Base-by-base conservation (phyloP, 2,888 invertebrate genomes). In the Leptopilina myrica region DNA sequence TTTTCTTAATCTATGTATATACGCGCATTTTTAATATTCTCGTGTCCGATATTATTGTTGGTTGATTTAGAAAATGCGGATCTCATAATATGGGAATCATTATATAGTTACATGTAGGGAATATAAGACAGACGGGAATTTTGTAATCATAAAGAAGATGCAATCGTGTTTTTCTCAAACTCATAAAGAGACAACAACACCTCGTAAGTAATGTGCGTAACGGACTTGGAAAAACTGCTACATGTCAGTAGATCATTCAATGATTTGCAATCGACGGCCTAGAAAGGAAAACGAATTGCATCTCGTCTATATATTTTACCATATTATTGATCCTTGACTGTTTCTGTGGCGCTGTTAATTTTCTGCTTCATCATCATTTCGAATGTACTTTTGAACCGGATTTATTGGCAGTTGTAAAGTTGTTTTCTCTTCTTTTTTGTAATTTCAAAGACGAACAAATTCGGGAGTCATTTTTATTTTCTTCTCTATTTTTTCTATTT, bases 151-250 rank as follows among this genome's bases (percentile, higher is more conserved):
- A n/a, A 49, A 62, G 15, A 73, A 73, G 56, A 40, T 73, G 73
- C 53, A 73, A 73, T 73, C 33, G 56, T 73, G 73, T 73, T 73
- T 73, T 73, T 56, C 56, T 73, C 40, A 53, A n/a, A 73, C 53
- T 33, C 20, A 20, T 12, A 67, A 20, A 20, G 40, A 33, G 73
- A 73, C 14, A 56, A 73, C 33, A 73, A 73, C 56, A 59, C 73
- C 56, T 40, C 20, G 53, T 67, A 67, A 66, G 43, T 66, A 66
- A 69, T 69, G 46, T 69, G 49, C 49, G 49, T 53, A 59, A 8
- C 33, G 69, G 14, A 26, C n/a, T 49, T 26, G 33, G 33, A 73
- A 69, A 59, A 56, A 73, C 56, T 56, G 40, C 56, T n/a, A 40
- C 33, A 15, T 59, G 69, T 56, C 73, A 73, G 56, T 73, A 73